Base-by-base conservation (phyloP, 2,113 vertebrate species). In the Perccottus glenii region DNA sequence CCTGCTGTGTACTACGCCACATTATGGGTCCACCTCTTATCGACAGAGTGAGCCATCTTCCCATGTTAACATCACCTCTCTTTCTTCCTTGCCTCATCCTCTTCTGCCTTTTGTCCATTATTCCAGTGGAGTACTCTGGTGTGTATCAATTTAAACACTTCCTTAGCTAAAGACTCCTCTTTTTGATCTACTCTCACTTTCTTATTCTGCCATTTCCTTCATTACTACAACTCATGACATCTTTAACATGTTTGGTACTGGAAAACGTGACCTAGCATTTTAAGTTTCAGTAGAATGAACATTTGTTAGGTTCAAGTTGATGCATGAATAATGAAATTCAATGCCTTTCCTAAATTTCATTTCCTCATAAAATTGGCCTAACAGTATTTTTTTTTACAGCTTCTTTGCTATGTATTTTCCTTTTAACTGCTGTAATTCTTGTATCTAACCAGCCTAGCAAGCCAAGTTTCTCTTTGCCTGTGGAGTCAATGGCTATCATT, bases 111-210 rank as follows among this genome's bases (percentile, higher is more conserved):
- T 91, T 93, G 89, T 92, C 93, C 92, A 94, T 95, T 88, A 91
- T 93, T 92, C 94, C 94, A 99, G 97, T 96, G 93, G 96, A 99
- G 92, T 99, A 98, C 93, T 99, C 96, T 90, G 97, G 97, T 99
- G 96, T 98, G 97, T 99, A 99, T 97, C 89, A 94, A 93, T 90
- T 93, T 77, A 70, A 73, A 80, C 73, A 81, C 82, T 72, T 83
- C 78, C 65, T 78, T 73, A 51, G 36, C 7, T 63, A 38, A 67
- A 61, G 40, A 45, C 44, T 47, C 27, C 9, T 67, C 64, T 60
- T 47, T 44, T 58, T 59, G 36, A 59, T 53, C 14, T 77, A 43
- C 40, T 11, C 43, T 59, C 68, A 80, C 80, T 19, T 14, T 65
- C 78, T 72, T 72, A 56, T 59, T 59, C 48, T 80, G 43, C 68